phyloP scores from a whole-genome alignment of 2,113 vertebrate species.

The Potamarius usumacintae region DNA sequence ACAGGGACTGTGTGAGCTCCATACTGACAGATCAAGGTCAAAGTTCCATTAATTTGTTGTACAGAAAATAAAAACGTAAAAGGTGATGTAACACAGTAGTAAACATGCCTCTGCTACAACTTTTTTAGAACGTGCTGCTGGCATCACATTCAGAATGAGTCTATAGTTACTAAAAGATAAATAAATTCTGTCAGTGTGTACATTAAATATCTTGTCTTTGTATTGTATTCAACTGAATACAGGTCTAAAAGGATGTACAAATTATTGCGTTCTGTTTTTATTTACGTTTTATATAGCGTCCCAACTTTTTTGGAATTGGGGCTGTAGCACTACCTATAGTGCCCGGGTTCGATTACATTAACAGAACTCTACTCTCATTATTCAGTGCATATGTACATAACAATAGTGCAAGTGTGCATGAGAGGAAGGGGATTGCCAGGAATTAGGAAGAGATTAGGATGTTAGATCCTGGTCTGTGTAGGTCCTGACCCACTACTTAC shows the following conservation, averaged over 20 bases:
- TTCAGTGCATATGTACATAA: background rate
- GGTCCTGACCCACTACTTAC: slow-evolving; percentile 5
- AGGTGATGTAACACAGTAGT: no score
- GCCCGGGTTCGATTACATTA: background rate
- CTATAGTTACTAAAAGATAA: no score
- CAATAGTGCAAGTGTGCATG: background rate
- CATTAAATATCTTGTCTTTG: no score
- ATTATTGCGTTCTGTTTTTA: no score
- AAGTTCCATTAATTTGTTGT: background rate
- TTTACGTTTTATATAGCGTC: no score
- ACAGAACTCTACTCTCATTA: background rate
- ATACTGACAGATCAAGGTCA: background rate
- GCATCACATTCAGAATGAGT: no score
- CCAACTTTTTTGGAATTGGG: background rate
- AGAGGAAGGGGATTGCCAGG: background rate
- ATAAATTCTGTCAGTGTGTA: no score
- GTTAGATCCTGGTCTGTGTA: slow-evolving; percentile 10
- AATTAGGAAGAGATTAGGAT: background rate
- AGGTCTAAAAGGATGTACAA: no score
- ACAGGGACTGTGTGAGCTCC: background rate
- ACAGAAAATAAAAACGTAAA: background rate
- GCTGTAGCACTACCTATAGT: background rate
- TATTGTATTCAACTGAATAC: no score
- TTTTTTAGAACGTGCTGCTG: no score
- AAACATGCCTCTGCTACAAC: no score